These are phyloP conservation scores for Halichoerus grypus DNA, from an alignment of 2,113 vertebrate species.

Conservation along the genomic window DNA sequence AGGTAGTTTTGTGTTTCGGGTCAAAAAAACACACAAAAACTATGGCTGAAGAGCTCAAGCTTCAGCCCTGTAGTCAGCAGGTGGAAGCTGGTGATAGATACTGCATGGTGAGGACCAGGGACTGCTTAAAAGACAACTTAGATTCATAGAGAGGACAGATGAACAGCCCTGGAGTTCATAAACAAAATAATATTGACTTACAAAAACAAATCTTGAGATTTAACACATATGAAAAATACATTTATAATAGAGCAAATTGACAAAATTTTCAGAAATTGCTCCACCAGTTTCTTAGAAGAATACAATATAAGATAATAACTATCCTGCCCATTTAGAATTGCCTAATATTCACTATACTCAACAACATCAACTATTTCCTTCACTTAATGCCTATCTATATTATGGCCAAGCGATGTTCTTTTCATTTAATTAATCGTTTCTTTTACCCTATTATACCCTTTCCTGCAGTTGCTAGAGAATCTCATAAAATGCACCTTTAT, in stretches of 20 bases:
- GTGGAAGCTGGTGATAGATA: background rate
- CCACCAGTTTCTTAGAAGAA: slow-evolving; percentile 22
- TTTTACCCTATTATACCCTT: background rate
- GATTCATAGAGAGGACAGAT: background rate
- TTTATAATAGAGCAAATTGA: slow-evolving; percentile 1
- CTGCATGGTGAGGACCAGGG: background rate
- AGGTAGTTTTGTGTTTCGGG: background rate
- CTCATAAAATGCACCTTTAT: slow-evolving; percentile 48
- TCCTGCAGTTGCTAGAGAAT: slow-evolving; percentile 38
- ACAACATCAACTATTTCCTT: slow-evolving; percentile 37
- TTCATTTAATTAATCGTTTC: slow-evolving; percentile 51
- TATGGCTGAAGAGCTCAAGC: background rate
- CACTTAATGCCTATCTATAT: slow-evolving; percentile 36
- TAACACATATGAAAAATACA: slow-evolving; percentile 44
- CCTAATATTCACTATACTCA: slow-evolving; percentile 2
- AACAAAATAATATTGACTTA: slow-evolving; percentile 5
- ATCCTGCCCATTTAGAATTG: slow-evolving; percentile 10
- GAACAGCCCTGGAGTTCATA: background rate
- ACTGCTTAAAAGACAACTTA: slow-evolving; percentile 23
- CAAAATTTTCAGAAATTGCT: slow-evolving; percentile 43
- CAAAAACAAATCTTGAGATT: slow-evolving; percentile 35
- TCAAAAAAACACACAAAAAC: background rate
- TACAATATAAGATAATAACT: slow-evolving; percentile 15
- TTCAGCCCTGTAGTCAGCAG: background rate
- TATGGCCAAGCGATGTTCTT: background rate